A percentile compares a stretch with the other conserved stretches of the same genome.
Conservation (phyloP, 2,797 vertebrate species). For the Hippopotamyrus pictus region DNA sequence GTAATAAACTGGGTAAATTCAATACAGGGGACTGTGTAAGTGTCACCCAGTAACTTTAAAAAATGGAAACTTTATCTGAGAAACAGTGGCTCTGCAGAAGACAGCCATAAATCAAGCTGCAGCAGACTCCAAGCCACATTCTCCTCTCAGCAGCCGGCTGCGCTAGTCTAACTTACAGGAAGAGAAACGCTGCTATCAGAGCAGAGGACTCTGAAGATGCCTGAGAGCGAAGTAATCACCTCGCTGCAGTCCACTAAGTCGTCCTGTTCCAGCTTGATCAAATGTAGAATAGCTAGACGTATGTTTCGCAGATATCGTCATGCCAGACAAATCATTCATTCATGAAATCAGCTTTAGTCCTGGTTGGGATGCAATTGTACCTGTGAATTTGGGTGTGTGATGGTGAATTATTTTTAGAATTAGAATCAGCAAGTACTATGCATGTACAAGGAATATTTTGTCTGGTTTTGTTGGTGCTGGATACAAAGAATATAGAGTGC, state of each 20-base stretch:
- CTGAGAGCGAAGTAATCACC: neutral
- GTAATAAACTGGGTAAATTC: neutral
- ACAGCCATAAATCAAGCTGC: neutral
- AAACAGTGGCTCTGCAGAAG: neutral
- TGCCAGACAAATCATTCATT: neutral
- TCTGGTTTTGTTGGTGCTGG: neutral
- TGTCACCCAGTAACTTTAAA: neutral
- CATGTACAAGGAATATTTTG: neutral
- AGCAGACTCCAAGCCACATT: neutral
- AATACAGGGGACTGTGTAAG: neutral
- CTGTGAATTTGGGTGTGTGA: neutral
- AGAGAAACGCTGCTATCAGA: neutral
- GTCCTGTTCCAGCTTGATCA: neutral
- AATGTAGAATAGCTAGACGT: neutral
- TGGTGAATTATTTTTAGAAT: neutral
- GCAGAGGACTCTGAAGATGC: neutral
- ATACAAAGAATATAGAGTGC: neutral
- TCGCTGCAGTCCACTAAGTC: neutral
- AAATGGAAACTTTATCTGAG: neutral
- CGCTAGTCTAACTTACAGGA: neutral
- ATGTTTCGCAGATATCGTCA: neutral
- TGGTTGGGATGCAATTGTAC: neutral
- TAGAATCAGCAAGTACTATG: neutral
- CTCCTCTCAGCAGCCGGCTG: neutral
- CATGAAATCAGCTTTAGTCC: neutral